Conservation (phyloP, 2,888 invertebrate species). For the Epiblema foenella region DNA sequence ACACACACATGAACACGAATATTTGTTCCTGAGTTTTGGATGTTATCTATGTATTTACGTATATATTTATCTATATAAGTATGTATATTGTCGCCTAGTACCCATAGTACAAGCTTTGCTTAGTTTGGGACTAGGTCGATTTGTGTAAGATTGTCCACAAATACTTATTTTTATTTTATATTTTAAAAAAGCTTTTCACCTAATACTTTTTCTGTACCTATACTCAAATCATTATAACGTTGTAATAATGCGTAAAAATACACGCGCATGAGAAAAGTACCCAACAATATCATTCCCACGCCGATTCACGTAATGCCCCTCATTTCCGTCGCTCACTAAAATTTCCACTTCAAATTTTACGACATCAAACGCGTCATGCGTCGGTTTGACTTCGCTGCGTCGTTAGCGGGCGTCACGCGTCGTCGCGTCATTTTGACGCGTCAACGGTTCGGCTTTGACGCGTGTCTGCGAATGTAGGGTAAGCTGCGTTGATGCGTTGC, state of each 20-base stretch:
- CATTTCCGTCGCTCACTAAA: conserved; percentile 14
- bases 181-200: no score
- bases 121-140: no score
- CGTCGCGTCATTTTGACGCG: conserved; percentile 39
- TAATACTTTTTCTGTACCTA: no score
- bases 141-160: no score
- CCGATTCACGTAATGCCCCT: not conserved
- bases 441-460: conserved; percentile 36
- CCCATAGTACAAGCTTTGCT: no score
- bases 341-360: conserved; percentile 27
- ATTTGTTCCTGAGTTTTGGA: no score
- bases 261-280: not conserved
- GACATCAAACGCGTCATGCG: conserved; percentile 26
- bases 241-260: not conserved
- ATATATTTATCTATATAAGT: no score
- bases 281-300: not conserved
- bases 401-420: conserved; percentile 38
- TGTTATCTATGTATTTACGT: no score
- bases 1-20: no score
- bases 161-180: no score
- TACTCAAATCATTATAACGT: no score
- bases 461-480: conserved; percentile 25
- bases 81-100: no score
- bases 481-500: not conserved
- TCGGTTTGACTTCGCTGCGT: conserved; percentile 35